These are phyloP conservation scores for Chydorus sphaericus DNA, from an alignment of 2,888 invertebrate genomes.

Conservation along the genomic window DNA sequence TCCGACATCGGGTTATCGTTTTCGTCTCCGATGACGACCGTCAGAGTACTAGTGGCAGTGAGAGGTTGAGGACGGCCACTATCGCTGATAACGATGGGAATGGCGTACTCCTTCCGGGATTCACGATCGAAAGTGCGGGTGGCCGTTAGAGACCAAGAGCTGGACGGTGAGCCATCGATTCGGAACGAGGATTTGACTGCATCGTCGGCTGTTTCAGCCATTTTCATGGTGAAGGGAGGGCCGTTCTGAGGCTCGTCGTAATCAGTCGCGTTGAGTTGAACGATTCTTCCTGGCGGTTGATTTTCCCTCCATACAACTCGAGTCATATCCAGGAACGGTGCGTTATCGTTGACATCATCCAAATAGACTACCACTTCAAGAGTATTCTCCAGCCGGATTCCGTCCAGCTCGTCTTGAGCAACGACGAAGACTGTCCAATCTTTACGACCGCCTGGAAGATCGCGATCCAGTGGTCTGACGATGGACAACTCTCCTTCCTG, in stretches of 20 bases:
- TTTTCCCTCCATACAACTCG: slow-evolving; percentile 72
- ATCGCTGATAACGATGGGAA: slow-evolving; percentile 81
- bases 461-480: slow-evolving; percentile 60
- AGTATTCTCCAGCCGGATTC: slow-evolving; percentile 43
- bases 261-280: slow-evolving; percentile 54
- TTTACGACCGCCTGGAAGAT: slow-evolving; percentile 70
- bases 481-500: slow-evolving; percentile 36
- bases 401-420: slow-evolving; percentile 59
- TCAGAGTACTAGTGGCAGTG: slow-evolving; percentile 67
- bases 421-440: slow-evolving; percentile 51
- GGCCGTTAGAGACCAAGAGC: slow-evolving; percentile 1
- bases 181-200: slow-evolving; percentile 56
- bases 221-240: slow-evolving; percentile 61
- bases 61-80: slow-evolving; percentile 40
- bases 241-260: slow-evolving; percentile 64
- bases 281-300: slow-evolving; percentile 43
- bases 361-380: slow-evolving; percentile 48
- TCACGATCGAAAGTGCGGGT: slow-evolving; percentile 62
- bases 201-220: slow-evolving; percentile 47
- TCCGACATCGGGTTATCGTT: slow-evolving; percentile 84
- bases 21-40: slow-evolving; percentile 80
- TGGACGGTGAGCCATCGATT: slow-evolving; percentile 36
- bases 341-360: slow-evolving; percentile 83
- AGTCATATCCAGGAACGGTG: slow-evolving; percentile 61
- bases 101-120: slow-evolving; percentile 64